Percentiles rank a stretch among this genome's conserved stretches.
Evolutionary conservation across 2,797 vertebrate species (phyloP).

Genomic region (Sciurus carolinensis): DNA sequence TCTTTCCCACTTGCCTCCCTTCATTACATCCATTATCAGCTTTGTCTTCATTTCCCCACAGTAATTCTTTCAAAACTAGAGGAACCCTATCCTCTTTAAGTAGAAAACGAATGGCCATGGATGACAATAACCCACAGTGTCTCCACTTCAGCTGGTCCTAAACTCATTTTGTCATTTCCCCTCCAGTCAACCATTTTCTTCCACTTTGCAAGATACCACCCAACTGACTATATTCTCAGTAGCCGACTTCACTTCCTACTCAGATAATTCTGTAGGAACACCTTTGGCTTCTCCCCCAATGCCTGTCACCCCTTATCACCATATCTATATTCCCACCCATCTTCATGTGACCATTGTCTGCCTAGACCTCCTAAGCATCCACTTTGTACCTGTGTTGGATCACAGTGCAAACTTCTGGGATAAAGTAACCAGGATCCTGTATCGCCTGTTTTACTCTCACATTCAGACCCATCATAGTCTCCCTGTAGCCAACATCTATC

Average conservation of each 20-base stretch:
- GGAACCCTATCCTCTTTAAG: too few species aligned
- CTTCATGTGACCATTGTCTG: background rate
- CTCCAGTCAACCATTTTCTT: too few species aligned
- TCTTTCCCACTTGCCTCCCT: background rate
- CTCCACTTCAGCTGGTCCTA: too few species aligned
- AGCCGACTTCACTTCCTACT: background rate
- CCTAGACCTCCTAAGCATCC: background rate
- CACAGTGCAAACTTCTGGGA: background rate
- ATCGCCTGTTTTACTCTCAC: background rate
- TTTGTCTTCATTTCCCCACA: background rate
- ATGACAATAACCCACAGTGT: too few species aligned
- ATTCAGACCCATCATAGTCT: background rate
- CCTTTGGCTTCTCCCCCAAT: background rate
- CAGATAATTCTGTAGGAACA: background rate
- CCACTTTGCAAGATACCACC: background rate
- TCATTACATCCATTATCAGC: too few species aligned
- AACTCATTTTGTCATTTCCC: too few species aligned
- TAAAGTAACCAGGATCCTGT: background rate
- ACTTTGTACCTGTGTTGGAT: too few species aligned
- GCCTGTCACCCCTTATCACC: background rate
- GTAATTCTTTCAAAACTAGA: background rate
- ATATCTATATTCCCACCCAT: background rate
- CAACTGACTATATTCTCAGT: background rate
- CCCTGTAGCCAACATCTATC: background rate
- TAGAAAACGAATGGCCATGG: too few species aligned